These are phyloP conservation scores for Engraulis encrasicolus DNA, from an alignment of 2,113 vertebrate genomes.

Conservation along the genomic window DNA sequence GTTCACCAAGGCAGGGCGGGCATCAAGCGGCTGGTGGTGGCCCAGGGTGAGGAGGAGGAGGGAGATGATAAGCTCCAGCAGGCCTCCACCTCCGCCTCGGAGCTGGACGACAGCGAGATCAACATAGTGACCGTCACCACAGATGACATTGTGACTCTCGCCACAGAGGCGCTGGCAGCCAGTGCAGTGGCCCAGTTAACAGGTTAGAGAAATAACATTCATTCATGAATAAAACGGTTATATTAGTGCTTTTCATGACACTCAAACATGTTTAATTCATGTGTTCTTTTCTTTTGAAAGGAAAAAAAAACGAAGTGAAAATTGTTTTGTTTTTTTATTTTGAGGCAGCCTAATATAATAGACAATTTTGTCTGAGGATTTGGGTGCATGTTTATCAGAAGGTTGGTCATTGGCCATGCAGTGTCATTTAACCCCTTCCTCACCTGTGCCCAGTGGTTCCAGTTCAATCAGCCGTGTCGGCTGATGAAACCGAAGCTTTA, in stretches of 20 bases:
- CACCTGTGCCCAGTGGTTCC: slow-evolving; percentile 81
- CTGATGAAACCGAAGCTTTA: slow-evolving; percentile 90
- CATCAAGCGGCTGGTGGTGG: slow-evolving; percentile 87
- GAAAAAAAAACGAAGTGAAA: background rate
- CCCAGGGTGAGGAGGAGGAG: slow-evolving; percentile 59
- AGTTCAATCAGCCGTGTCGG: slow-evolving; percentile 83
- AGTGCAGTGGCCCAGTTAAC: slow-evolving; percentile 91
- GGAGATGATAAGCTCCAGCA: slow-evolving; percentile 54
- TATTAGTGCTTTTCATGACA: too few species aligned
- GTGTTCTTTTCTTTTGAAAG: background rate
- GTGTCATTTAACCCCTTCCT: background rate
- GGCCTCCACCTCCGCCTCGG: slow-evolving; percentile 53
- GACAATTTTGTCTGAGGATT: background rate
- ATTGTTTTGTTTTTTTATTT: background rate
- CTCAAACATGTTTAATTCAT: too few species aligned
- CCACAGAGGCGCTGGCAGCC: slow-evolving; percentile 87
- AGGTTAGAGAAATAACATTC: slow-evolving; percentile 67
- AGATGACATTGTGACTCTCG: slow-evolving; percentile 91
- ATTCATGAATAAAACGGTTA: too few species aligned
- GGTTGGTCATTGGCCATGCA: background rate
- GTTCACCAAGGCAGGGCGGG: slow-evolving; percentile 95
- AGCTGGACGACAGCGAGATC: slow-evolving; percentile 79
- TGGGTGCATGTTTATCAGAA: background rate
- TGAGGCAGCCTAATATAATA: too few species aligned
- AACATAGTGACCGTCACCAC: slow-evolving; percentile 91